Percentiles rank a stretch among this genome's conserved stretches.
phyloP scores from a whole-genome alignment of 2,888 invertebrate genomes.

The Epinotia ramella region DNA sequence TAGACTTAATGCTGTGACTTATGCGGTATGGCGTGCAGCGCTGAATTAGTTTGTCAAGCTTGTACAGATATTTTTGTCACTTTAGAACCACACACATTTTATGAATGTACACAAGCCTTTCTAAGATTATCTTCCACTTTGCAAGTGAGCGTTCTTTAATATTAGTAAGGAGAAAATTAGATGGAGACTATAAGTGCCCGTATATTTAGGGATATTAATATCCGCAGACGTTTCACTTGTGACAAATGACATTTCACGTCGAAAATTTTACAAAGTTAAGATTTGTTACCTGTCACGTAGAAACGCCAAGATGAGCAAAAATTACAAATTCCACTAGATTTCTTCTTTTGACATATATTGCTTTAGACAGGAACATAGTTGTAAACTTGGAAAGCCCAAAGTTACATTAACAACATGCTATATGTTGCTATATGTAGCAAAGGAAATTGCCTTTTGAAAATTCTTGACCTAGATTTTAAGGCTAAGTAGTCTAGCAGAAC shows the following conservation, averaged over 20 bases:
- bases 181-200: background rate
- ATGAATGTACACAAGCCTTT: background rate
- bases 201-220: background rate
- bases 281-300: slow-evolving; percentile 2
- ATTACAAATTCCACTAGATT: slow-evolving; percentile 7
- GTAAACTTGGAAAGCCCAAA: slow-evolving; percentile 9
- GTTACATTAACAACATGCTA: background rate
- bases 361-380: slow-evolving; percentile 1
- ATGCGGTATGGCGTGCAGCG: background rate
- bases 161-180: slow-evolving; percentile 40
- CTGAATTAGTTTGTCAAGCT: background rate
- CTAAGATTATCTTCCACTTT: background rate
- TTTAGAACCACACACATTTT: background rate
- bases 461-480: background rate
- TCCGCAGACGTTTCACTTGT: slow-evolving; percentile 5
- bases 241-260: slow-evolving; percentile 15
- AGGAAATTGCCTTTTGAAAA: background rate
- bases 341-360: background rate
- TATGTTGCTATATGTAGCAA: background rate
- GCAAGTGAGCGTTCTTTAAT: slow-evolving; percentile 5
- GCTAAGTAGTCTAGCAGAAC: slow-evolving; percentile 4
- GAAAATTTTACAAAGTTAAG: background rate
- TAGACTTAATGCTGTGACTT: background rate
- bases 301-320: background rate
- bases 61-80: background rate